These are phyloP conservation scores for Caenorhabditis zanzibari DNA, from an alignment of 2,888 invertebrate species.

Conservation along the genomic window DNA sequence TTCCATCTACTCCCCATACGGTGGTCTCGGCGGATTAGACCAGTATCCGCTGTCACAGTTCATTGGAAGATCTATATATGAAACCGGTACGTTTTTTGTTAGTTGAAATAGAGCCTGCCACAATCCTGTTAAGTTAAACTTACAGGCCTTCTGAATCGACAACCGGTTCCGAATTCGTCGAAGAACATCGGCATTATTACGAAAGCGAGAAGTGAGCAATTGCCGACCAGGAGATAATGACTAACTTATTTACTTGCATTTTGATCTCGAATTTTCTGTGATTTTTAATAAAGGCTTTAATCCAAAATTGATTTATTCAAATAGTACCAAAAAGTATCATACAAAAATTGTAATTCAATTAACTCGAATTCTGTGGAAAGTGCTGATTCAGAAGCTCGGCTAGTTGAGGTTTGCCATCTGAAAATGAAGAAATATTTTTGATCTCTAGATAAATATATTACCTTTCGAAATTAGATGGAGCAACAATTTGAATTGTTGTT, in stretches of 20 bases:
- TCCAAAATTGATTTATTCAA: no score
- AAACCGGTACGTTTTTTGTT: slow-evolving; percentile 43
- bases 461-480: no score
- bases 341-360: no score
- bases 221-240: slow-evolving; percentile 9
- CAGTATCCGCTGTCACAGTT: slow-evolving; percentile 55
- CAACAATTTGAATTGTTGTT: no score
- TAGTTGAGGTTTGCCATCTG: no score
- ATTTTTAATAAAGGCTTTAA: no score
- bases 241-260: not conserved
- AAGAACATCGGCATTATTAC: slow-evolving; percentile 22
- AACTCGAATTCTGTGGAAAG: no score
- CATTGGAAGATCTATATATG: slow-evolving; percentile 61
- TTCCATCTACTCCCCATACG: slow-evolving; percentile 21
- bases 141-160: slow-evolving; percentile 24
- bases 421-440: no score
- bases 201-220: slow-evolving; percentile 19
- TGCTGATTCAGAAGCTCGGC: no score
- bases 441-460: no score
- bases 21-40: slow-evolving; percentile 34
- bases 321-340: no score
- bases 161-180: slow-evolving; percentile 5
- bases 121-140: not conserved
- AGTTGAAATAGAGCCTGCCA: not conserved
- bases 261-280: not conserved